Conservation (phyloP, 2,113 vertebrate genomes). For the Hydropotes inermis region DNA sequence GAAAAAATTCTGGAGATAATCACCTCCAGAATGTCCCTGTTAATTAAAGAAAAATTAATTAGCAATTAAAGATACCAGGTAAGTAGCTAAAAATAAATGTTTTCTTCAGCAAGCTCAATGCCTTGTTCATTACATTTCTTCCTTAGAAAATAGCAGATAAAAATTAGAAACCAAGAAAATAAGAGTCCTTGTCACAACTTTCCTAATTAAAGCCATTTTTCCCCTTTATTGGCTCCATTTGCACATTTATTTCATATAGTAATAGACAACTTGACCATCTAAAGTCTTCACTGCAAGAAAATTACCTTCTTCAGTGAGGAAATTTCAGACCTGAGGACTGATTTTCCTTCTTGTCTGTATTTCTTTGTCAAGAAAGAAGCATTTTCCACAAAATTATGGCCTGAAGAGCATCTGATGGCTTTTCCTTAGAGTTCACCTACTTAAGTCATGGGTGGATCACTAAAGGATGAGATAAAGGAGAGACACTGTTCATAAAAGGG, state of each 20-base stretch:
- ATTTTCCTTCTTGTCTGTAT: neutral
- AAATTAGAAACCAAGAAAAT: neutral
- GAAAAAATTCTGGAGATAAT: neutral
- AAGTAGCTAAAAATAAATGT: neutral
- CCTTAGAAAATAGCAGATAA: neutral
- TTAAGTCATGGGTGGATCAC: constrained; percentile 25
- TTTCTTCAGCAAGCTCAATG: neutral
- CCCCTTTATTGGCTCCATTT: constrained; percentile 14
- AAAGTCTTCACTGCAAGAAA: constrained; percentile 1
- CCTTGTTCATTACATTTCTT: neutral
- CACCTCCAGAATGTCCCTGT: neutral
- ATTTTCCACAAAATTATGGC: constrained; percentile 11
- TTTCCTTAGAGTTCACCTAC: constrained; percentile 33
- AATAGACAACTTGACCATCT: constrained; percentile 33
- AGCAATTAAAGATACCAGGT: neutral
- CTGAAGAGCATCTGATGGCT: constrained; percentile 1
- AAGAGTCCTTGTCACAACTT: neutral
- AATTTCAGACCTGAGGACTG: constrained; percentile 52
- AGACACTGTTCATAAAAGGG: constrained; percentile 36
- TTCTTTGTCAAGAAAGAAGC: constrained; percentile 24
- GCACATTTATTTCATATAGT: constrained; percentile 10
- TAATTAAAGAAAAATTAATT: neutral
- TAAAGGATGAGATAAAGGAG: constrained; percentile 2
- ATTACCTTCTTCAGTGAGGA: constrained; percentile 42
- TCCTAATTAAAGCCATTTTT: neutral